Conservation (phyloP, 2,113 vertebrate genomes). For the Microtus pennsylvanicus region DNA sequence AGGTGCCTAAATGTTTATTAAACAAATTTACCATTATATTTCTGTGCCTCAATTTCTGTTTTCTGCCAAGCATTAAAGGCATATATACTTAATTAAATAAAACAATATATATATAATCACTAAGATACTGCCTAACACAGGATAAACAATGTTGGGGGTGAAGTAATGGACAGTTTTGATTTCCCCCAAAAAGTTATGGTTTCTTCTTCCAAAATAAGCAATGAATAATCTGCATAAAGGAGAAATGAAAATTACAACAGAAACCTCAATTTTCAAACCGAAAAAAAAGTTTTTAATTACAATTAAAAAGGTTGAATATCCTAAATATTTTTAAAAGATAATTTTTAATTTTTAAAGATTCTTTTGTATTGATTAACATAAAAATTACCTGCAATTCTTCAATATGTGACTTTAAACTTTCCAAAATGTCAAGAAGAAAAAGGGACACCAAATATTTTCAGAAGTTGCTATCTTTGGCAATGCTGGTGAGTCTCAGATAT, state of each 20-base stretch:
- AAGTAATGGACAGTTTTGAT: not conserved
- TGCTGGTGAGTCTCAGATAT: constrained; percentile 7
- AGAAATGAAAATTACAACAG: constrained; percentile 42
- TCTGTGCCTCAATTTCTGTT: constrained; percentile 1
- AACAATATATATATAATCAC: not conserved
- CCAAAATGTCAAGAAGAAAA: constrained; percentile 51
- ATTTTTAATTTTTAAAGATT: not conserved
- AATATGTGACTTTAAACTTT: constrained; percentile 22
- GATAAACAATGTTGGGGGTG: not conserved
- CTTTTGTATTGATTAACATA: constrained; percentile 24
- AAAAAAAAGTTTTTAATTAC: constrained; percentile 26
- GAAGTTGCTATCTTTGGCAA: not conserved
- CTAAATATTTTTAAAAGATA: constrained; percentile 32
- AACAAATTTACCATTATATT: constrained; percentile 14
- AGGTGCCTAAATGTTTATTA: not conserved
- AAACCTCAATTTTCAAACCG: constrained; percentile 33
- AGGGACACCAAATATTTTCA: not conserved
- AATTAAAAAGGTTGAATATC: not conserved
- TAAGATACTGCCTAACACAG: not conserved
- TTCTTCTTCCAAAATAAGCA: constrained; percentile 45
- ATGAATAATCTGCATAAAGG: not conserved
- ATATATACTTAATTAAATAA: constrained; percentile 2
- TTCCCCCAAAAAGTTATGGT: constrained; percentile 45
- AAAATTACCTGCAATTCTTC: constrained; percentile 42
- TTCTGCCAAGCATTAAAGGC: constrained; percentile 4